These are phyloP conservation scores for Helostoma temminkii DNA, from an alignment of 2,797 vertebrate genomes.

Conservation along the genomic window DNA sequence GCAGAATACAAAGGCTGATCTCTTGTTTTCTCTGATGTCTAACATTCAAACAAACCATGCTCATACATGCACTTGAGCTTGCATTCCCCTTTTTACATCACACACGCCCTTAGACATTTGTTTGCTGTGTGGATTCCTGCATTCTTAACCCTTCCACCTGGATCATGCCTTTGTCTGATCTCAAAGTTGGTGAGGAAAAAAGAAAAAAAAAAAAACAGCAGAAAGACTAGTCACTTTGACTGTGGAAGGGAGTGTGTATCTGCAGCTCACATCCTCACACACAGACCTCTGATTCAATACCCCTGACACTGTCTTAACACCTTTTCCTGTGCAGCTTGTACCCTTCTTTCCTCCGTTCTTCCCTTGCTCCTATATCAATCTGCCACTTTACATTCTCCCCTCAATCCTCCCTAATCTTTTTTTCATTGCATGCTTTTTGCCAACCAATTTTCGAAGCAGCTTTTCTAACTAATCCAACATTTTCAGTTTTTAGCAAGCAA, in stretches of 20 bases:
- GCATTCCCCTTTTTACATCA: constrained; percentile 15
- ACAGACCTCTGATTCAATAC: constrained; percentile 45
- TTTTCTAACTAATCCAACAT: constrained; percentile 56
- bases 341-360: constrained; percentile 47
- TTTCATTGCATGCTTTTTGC: constrained; percentile 39
- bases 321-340: constrained; percentile 61
- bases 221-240: constrained; percentile 47
- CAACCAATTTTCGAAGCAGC: constrained; percentile 58
- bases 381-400: constrained; percentile 64
- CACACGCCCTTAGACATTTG: constrained; percentile 8
- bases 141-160: constrained; percentile 41
- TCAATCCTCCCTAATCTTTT: constrained; percentile 46
- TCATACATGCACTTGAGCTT: constrained; percentile 23
- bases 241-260: constrained; percentile 32
- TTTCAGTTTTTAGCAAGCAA: constrained; percentile 46
- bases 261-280: constrained; percentile 41
- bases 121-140: constrained; percentile 46
- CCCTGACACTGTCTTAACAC: constrained; percentile 57
- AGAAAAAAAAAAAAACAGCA: constrained; percentile 44
- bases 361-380: constrained; percentile 58
- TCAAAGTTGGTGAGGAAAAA: constrained; percentile 42
- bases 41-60: constrained; percentile 57
- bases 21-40: constrained; percentile 66
- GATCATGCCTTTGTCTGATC: constrained; percentile 46
- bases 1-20: constrained; percentile 75